Conservation (phyloP, 2,797 vertebrate species). For the Glossophaga mutica region DNA sequence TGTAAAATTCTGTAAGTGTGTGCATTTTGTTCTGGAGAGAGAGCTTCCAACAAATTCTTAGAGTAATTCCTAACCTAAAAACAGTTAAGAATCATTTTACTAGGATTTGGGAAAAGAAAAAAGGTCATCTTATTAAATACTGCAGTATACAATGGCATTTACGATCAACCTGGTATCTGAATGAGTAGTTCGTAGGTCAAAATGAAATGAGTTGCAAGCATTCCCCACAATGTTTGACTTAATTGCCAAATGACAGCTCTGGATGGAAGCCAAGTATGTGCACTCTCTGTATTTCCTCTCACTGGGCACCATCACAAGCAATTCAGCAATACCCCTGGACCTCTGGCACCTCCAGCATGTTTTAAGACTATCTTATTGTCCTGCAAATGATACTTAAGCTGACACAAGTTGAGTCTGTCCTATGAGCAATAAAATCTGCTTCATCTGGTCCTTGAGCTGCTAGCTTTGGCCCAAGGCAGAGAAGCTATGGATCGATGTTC, state of each 20-base stretch:
- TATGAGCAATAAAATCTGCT: neutral
- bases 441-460: neutral
- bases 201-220: neutral
- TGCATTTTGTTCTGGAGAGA: neutral
- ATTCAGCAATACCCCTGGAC: neutral
- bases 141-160: neutral
- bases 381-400: neutral
- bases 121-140: neutral
- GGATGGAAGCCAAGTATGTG: neutral
- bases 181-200: neutral
- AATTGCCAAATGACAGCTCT: neutral
- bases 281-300: neutral
- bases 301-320: neutral
- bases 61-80: neutral
- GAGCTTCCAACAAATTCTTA: neutral
- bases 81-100: conserved; percentile 1
- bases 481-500: neutral
- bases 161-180: neutral
- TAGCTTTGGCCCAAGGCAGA: neutral
- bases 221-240: neutral
- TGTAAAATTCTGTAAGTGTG: neutral
- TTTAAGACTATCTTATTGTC: neutral
- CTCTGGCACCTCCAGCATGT: neutral
- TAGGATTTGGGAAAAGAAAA: neutral
- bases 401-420: neutral